Conservation (phyloP, 2,888 invertebrate genomes). For the Habrosyne pyritoides region DNA sequence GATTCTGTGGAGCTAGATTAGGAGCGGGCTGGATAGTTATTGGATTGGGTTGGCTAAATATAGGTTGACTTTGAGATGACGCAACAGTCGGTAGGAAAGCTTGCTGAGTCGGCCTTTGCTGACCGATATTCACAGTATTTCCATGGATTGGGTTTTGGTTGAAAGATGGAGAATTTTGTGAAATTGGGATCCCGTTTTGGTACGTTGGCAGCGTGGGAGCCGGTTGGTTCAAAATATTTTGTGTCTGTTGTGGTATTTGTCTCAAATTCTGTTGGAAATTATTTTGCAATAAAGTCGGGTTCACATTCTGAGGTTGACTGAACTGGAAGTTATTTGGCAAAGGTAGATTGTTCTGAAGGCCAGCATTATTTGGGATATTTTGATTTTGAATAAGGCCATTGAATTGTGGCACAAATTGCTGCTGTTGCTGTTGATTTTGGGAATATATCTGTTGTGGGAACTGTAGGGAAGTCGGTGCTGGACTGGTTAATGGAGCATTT, state of each 20-base stretch:
- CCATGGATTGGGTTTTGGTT: slow-evolving; percentile 49
- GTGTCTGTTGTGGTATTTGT: slow-evolving; percentile 50
- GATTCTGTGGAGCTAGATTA: slow-evolving; percentile 68
- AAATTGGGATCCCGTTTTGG: slow-evolving; percentile 57
- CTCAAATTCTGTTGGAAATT: slow-evolving; percentile 59
- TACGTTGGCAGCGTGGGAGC: slow-evolving; percentile 66
- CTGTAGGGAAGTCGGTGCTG: slow-evolving; percentile 59
- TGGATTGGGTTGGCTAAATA: slow-evolving; percentile 67
- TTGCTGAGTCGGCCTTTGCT: slow-evolving; percentile 68
- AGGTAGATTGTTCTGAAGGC: slow-evolving; percentile 46
- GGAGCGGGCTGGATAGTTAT: slow-evolving; percentile 77
- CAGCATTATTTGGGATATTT: slow-evolving; percentile 29
- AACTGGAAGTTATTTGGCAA: slow-evolving; percentile 60
- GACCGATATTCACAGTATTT: slow-evolving; percentile 57
- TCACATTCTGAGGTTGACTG: slow-evolving; percentile 51
- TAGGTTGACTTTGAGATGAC: slow-evolving; percentile 53
- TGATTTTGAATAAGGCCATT: slow-evolving; percentile 60
- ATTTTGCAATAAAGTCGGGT: slow-evolving; percentile 51
- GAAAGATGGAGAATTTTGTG: slow-evolving; percentile 53
- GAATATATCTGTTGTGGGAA: slow-evolving; percentile 48
- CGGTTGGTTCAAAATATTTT: slow-evolving; percentile 62
- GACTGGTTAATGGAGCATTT: slow-evolving; percentile 51
- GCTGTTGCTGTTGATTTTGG: slow-evolving; percentile 47
- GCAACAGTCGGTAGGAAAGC: slow-evolving; percentile 71
- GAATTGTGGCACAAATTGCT: slow-evolving; percentile 71